phyloP scores from a whole-genome alignment of 2,797 vertebrate species.

The Nyctibius grandis region DNA sequence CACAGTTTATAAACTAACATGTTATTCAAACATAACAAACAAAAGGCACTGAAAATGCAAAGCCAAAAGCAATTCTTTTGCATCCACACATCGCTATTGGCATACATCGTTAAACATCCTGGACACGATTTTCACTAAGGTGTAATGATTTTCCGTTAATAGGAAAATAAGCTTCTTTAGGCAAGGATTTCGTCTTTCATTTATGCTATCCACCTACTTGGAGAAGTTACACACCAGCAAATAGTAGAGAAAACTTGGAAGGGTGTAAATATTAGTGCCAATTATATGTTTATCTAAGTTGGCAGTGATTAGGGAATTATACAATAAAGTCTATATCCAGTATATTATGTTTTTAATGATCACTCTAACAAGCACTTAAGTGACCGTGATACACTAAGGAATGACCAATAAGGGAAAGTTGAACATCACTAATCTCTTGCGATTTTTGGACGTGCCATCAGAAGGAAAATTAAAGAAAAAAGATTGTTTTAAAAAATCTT shows the following conservation, averaged over 20 bases:
- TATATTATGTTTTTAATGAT: conserved; percentile 37
- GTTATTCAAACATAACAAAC: not conserved
- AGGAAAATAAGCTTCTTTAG: not conserved
- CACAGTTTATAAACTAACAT: not conserved
- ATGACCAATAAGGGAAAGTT: not conserved
- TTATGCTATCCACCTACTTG: not conserved
- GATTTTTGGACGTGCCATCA: not conserved
- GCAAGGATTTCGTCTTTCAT: not conserved
- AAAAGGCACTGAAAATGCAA: not conserved
- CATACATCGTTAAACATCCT: not conserved
- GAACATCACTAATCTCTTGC: not conserved
- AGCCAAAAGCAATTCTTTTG: not conserved
- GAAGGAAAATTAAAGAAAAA: not conserved
- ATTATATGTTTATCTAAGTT: conserved; percentile 24
- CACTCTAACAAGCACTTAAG: conserved; percentile 34
- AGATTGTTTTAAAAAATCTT: not conserved
- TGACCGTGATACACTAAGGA: conserved; percentile 25
- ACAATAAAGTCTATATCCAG: conserved; percentile 10
- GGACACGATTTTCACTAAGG: not conserved
- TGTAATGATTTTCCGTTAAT: not conserved
- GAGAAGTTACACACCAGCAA: not conserved
- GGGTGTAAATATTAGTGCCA: not conserved
- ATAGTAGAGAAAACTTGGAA: not conserved
- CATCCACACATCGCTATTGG: not conserved
- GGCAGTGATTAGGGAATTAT: conserved; percentile 39